phyloP scores from a whole-genome alignment of 2,113 vertebrate species.

The Brienomyrus brachyistius region DNA sequence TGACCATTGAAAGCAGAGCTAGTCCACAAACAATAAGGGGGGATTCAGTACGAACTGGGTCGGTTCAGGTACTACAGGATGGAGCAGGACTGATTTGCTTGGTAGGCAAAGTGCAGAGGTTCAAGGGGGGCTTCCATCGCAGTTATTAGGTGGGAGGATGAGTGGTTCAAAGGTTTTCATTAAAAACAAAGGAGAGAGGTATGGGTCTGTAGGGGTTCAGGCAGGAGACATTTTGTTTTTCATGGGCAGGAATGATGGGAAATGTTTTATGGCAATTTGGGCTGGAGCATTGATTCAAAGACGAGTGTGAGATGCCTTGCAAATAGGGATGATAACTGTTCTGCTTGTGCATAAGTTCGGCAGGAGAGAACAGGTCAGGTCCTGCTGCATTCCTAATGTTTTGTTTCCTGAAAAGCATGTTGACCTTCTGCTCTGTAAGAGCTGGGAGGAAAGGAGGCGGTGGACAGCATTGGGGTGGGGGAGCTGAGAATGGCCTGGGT shows the following conservation, averaged over 20 bases:
- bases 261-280: not conserved
- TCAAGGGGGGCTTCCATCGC: not conserved
- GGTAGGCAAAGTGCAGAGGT: not conserved
- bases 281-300: not conserved
- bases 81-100: not conserved
- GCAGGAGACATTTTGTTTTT: not conserved
- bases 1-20: not conserved
- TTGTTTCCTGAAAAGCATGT: not conserved
- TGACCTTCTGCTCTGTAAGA: not conserved
- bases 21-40: no score
- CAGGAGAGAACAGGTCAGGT: not conserved
- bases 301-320: not conserved
- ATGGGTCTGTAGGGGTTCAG: not conserved
- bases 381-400: not conserved
- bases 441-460: not conserved
- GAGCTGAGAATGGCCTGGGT: not conserved
- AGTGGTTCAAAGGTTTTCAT: not conserved
- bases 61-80: not conserved
- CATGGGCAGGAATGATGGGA: not conserved
- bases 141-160: not conserved
- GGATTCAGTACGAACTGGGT: not conserved
- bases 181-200: not conserved
- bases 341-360: not conserved
- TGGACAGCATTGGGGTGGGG: not conserved
- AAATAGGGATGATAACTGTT: not conserved